Evolutionary conservation across 2,888 invertebrate genomes (phyloP).

Genomic region (Neocrepidodera transversa): DNA sequence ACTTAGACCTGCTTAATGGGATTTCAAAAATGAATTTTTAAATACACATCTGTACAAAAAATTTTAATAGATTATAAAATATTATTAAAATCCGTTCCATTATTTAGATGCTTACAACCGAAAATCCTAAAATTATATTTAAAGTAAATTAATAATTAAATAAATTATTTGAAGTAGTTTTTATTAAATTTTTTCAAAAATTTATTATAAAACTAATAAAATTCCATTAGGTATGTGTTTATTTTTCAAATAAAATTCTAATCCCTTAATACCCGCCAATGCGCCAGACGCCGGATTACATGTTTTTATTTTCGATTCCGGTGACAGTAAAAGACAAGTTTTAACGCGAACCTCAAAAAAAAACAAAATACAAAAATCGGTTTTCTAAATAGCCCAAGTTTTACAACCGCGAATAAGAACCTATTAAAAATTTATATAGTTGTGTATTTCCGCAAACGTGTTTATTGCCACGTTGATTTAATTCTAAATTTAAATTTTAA

Average conservation of each 20-base stretch:
- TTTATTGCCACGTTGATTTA: constrained; percentile 4
- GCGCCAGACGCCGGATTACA: not conserved
- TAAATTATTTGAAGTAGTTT: too few species aligned
- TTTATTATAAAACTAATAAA: too few species aligned
- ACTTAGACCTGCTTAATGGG: too few species aligned
- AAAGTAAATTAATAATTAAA: too few species aligned
- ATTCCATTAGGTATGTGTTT: not conserved
- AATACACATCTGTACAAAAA: too few species aligned
- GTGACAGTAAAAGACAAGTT: constrained; percentile 3
- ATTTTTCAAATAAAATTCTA: not conserved
- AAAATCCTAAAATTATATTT: too few species aligned
- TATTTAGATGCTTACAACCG: too few species aligned
- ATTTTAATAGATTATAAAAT: too few species aligned
- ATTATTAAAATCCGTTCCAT: too few species aligned
- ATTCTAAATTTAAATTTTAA: not conserved
- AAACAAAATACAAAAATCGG: constrained; percentile 3
- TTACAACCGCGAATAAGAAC: constrained; percentile 8
- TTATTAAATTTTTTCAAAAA: too few species aligned
- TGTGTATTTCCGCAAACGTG: not conserved
- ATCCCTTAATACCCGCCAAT: not conserved
- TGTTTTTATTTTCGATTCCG: constrained; percentile 1
- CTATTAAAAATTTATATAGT: not conserved
- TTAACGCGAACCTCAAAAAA: not conserved
- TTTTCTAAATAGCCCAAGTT: not conserved
- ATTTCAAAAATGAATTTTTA: too few species aligned